Evolutionary conservation across 2,888 invertebrate species (phyloP), one percentile per base, ranked within the genome.

Genomic region (Oscheius onirici): DNA sequence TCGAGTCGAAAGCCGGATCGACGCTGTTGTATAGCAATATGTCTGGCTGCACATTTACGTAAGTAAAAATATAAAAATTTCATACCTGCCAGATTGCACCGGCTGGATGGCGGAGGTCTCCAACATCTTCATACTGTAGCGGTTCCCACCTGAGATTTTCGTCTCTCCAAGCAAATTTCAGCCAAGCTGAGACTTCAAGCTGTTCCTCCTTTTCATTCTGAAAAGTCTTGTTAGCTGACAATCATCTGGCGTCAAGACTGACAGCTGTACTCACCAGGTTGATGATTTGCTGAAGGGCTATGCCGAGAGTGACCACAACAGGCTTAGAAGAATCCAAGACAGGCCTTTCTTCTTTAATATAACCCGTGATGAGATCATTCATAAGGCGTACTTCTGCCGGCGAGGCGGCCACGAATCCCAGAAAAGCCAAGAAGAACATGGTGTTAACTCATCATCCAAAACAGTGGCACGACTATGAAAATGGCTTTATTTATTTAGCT

Each of bases 71-170:
- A n/a, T n/a, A n/a, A n/a, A n/a, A n/a, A n/a, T n/a, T n/a, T n/a
- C n/a, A n/a, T n/a, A n/a, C n/a, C n/a, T n/a, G 77, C 83, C 83
- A 83, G 3, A 84, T 74, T 11, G 78, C 67, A 22, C 79, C 81
- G 13, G 80, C 76, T 20, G 82, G 82, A 71, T 84, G 83, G 20
- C 82, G 72, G 6, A 85, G 63, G 61, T 83, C 84, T 13, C 81
- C 72, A 2, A 84, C 76, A 71, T 82, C 81, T 51, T 78, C 80
- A 46, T 80, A 84, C 22, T 77, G 76, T 0, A 74, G 68, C 24
- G 84, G 84, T 43, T 86, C 82, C 86, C 86, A 86, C 60, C 79
- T 69, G n/a, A 85, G 78, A 68, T 84, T 85, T 51, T 82, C 83
- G 63, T 85, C 85, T 11, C 76, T 73, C 85, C 85, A 85, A 0